Evolutionary conservation across 2,797 vertebrate species (phyloP).

Genomic region (Diglossa cyanea): DNA sequence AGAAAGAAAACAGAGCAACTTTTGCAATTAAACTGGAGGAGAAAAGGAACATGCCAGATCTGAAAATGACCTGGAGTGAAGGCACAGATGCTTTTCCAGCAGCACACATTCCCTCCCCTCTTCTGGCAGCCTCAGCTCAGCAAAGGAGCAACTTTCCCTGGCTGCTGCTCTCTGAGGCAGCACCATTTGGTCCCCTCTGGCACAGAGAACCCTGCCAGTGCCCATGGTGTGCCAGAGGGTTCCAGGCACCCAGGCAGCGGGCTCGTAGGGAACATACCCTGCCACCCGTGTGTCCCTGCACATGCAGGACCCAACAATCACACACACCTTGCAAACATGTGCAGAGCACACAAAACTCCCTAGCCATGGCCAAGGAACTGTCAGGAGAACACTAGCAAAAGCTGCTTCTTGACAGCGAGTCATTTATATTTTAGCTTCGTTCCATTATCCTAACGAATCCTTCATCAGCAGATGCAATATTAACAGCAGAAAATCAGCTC

Average conservation of each 20-base stretch:
- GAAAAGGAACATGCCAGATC: not conserved
- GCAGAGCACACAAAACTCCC: constrained; percentile 29
- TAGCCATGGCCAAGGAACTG: constrained; percentile 77
- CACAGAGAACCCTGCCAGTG: not conserved
- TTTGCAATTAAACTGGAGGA: not conserved
- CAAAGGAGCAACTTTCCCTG: not conserved
- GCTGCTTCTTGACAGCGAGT: constrained; percentile 99
- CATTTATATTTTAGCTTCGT: constrained; percentile 99
- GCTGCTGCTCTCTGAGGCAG: not conserved
- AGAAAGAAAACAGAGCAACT: not conserved
- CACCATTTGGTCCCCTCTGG: fast-evolving
- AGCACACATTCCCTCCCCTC: not conserved
- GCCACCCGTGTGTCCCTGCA: not conserved
- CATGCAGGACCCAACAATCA: not conserved
- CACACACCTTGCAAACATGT: not conserved
- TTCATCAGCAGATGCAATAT: constrained; percentile 99
- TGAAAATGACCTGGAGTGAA: not conserved
- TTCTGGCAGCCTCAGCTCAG: not conserved
- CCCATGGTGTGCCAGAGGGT: not conserved
- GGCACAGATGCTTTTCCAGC: not conserved
- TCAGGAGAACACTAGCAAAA: constrained; percentile 99
- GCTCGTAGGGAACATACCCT: fast-evolving
- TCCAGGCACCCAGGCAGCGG: not conserved
- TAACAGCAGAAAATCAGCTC: constrained; percentile 99
- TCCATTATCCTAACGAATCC: constrained; percentile 99